Evolutionary conservation across 2,113 vertebrate genomes (phyloP).

Genomic region (Tonatia bakeri): DNA sequence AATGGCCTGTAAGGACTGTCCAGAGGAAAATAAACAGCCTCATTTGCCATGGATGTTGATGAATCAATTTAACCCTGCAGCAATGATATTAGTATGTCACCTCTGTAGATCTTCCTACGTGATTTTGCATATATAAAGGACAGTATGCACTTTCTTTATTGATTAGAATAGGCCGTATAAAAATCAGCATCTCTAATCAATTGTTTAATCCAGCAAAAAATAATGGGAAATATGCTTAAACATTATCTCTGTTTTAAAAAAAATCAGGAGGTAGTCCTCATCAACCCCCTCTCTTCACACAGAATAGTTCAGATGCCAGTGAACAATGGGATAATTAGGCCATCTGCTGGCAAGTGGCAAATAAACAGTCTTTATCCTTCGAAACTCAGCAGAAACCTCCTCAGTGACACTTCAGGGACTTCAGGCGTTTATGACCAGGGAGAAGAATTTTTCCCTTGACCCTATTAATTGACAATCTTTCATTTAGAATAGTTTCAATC

Average conservation of each 20-base stretch:
- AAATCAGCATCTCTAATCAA: constrained; percentile 34
- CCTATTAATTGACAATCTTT: constrained; percentile 22
- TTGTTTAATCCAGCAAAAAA: constrained; percentile 37
- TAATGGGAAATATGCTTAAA: not conserved
- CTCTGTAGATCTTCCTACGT: constrained; percentile 1
- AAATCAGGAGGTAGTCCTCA: not conserved
- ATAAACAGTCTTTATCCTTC: constrained; percentile 38
- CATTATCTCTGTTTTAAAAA: not conserved
- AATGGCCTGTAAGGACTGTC: not conserved
- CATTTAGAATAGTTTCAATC: constrained; percentile 12
- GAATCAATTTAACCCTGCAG: constrained; percentile 30
- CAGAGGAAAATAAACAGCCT: constrained; percentile 39
- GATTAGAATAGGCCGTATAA: not conserved
- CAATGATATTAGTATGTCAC: constrained; percentile 29
- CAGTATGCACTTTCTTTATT: not conserved
- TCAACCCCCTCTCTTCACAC: constrained; percentile 36
- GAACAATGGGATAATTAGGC: constrained; percentile 78
- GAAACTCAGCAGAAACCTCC: not conserved
- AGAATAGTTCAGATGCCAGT: constrained; percentile 5
- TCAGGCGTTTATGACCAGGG: not conserved
- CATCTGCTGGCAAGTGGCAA: constrained; percentile 79
- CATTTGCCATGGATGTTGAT: constrained; percentile 13
- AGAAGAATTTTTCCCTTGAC: not conserved
- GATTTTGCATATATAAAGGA: not conserved
- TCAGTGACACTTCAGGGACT: not conserved